These are phyloP conservation scores for Coendou prehensilis DNA, from an alignment of 2,797 vertebrate species.

Conservation along the genomic window DNA sequence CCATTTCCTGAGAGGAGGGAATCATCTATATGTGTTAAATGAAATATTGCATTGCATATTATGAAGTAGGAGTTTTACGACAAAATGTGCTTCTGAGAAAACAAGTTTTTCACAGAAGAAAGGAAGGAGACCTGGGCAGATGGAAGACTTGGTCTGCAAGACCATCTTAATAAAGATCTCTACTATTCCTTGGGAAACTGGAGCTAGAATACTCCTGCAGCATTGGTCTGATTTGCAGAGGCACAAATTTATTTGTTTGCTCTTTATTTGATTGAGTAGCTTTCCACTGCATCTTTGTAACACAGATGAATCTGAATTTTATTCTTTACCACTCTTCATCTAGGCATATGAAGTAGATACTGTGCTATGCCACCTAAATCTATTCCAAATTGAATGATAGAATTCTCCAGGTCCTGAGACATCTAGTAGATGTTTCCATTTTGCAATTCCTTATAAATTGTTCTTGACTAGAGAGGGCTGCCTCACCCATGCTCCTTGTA, in stretches of 20 bases:
- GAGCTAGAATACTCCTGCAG: neutral
- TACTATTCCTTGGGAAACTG: neutral
- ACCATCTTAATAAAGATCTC: neutral
- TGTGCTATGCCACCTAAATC: neutral
- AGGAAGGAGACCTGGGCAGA: neutral
- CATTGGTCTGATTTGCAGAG: neutral
- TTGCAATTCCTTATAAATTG: neutral
- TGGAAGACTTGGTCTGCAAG: neutral
- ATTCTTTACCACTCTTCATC: neutral
- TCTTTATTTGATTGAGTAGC: neutral
- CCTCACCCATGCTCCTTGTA: neutral
- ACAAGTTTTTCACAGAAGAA: neutral
- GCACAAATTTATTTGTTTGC: neutral
- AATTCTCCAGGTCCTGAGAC: neutral
- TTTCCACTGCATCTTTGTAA: neutral
- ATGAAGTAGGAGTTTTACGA: neutral
- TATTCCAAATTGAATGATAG: neutral
- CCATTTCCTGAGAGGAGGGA: neutral
- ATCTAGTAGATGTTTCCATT: neutral
- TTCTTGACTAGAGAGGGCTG: neutral
- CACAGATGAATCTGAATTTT: neutral
- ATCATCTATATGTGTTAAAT: neutral
- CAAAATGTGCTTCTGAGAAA: accelerated
- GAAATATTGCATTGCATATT: neutral
- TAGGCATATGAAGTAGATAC: neutral